Conservation (phyloP, 2,113 vertebrate species). For the Arvicanthis niloticus region DNA sequence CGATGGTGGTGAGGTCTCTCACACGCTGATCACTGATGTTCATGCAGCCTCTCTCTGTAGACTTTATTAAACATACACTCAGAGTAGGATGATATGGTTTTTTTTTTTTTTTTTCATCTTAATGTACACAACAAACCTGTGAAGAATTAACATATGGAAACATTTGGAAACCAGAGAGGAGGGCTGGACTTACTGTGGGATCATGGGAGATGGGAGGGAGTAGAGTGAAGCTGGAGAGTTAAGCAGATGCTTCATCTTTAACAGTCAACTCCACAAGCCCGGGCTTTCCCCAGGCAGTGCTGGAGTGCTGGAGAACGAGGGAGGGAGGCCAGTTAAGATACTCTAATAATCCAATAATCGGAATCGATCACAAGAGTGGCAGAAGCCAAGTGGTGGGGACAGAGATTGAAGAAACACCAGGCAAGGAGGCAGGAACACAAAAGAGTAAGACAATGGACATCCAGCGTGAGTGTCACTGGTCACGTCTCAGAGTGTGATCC, state of each 20-base stretch:
- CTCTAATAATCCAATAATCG: not conserved
- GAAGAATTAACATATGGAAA: conserved; percentile 8
- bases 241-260: not conserved
- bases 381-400: not conserved
- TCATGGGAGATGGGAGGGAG: not conserved
- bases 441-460: not conserved
- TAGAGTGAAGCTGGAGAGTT: not conserved
- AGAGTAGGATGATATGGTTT: not conserved
- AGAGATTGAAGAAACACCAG: not conserved
- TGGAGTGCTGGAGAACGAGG: not conserved
- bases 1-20: not conserved
- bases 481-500: not conserved
- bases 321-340: not conserved
- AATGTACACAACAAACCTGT: not conserved
- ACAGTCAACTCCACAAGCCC: not conserved
- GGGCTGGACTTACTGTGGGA: not conserved
- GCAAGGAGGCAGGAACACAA: not conserved
- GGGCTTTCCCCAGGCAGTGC: not conserved
- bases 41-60: not conserved
- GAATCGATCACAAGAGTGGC: not conserved
- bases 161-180: conserved; percentile 3
- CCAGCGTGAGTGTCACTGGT: not conserved
- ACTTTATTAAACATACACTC: not conserved
- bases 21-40: not conserved
- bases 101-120: not conserved